Percentiles rank a stretch among this genome's conserved stretches.
These are phyloP conservation scores for Eulithis prunata DNA, from an alignment of 2,888 invertebrate species.

Conservation along the genomic window DNA sequence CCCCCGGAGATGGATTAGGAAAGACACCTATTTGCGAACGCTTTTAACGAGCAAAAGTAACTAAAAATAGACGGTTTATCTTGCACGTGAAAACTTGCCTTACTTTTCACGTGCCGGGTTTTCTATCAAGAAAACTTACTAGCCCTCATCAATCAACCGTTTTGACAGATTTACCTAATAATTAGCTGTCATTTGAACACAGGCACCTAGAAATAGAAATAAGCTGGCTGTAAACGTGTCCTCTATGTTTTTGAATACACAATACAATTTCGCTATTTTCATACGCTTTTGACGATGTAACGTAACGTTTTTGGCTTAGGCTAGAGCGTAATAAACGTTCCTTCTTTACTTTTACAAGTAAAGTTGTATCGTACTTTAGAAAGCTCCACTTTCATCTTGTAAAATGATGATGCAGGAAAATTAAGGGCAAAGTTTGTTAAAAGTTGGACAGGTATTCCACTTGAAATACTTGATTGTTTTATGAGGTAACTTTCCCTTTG, in stretches of 20 bases:
- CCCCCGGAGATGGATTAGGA: constrained; percentile 58
- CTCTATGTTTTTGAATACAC: no score
- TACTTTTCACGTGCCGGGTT: neutral
- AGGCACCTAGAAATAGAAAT: neutral
- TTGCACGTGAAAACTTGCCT: constrained; percentile 28
- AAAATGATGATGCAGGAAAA: constrained; percentile 34
- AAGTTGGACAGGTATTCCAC: constrained; percentile 40
- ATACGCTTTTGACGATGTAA: no score
- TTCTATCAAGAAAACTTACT: no score
- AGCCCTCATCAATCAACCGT: neutral
- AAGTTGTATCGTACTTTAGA: constrained; percentile 12
- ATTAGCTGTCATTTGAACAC: no score
- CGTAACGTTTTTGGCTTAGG: no score
- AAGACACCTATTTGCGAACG: constrained; percentile 56
- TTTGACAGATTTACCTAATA: neutral
- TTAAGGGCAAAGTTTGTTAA: constrained; percentile 34
- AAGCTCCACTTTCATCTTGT: constrained; percentile 29
- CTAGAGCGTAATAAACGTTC: neutral
- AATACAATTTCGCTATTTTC: no score
- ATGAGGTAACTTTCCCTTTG: constrained; percentile 33
- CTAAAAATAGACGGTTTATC: constrained; percentile 44
- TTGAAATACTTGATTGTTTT: constrained; percentile 37
- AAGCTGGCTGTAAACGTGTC: no score
- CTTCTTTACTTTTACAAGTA: constrained; percentile 1
- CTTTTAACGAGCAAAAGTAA: constrained; percentile 50